These are phyloP conservation scores for Notarius quadriscutis DNA, from an alignment of 2,113 vertebrate genomes.

Conservation along the genomic window DNA sequence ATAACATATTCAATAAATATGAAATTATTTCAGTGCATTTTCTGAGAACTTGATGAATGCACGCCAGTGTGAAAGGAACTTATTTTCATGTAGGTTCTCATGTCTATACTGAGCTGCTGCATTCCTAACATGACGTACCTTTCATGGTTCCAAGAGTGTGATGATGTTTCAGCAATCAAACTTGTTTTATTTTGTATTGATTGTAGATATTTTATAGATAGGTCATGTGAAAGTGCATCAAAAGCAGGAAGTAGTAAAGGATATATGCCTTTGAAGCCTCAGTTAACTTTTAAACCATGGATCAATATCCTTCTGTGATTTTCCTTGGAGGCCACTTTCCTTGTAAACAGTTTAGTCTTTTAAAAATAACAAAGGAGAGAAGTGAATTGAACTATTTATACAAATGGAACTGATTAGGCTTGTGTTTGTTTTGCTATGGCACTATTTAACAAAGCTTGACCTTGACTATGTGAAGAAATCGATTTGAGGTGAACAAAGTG, in stretches of 20 bases:
- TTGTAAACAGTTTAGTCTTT: background rate
- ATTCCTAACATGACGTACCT: conserved; percentile 15
- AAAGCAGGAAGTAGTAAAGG: background rate
- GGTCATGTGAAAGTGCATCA: background rate
- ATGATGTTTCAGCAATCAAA: background rate
- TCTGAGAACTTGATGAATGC: background rate
- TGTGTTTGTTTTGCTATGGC: background rate
- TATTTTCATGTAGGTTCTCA: conserved; percentile 32
- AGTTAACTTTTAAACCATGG: background rate
- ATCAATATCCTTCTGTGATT: background rate
- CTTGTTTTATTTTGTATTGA: background rate
- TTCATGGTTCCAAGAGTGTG: background rate
- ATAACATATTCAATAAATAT: background rate
- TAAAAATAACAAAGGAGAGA: background rate
- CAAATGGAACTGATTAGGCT: background rate
- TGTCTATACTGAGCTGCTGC: conserved; percentile 8
- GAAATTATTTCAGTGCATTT: background rate
- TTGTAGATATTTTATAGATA: background rate
- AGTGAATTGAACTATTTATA: background rate
- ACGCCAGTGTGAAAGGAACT: background rate
- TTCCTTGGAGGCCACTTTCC: no score
- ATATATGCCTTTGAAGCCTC: background rate
- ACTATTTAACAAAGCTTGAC: background rate
- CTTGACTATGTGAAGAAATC: background rate
- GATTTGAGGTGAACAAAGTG: background rate